phyloP scores from a whole-genome alignment of 2,113 vertebrate genomes.

The Sphyrna mokarran region DNA sequence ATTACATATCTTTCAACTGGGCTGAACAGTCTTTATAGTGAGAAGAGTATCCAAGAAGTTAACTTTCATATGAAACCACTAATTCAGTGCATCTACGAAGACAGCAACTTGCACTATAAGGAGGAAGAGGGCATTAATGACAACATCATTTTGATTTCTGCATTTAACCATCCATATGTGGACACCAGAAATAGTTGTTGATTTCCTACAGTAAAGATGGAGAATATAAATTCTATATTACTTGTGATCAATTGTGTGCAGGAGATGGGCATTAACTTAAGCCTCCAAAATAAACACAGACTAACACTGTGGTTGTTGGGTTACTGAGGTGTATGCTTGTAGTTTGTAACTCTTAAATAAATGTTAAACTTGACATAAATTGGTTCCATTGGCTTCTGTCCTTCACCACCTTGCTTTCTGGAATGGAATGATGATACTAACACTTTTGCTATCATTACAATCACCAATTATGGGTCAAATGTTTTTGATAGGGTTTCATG shows the following conservation, averaged over 20 bases:
- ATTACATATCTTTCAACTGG: background rate
- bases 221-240: no score
- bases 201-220: background rate
- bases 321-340: no score
- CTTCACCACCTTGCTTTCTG: background rate
- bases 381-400: background rate
- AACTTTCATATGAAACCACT: background rate
- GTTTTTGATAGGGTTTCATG: background rate
- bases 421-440: background rate
- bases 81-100: no score
- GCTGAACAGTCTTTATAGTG: background rate
- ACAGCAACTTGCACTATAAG: no score
- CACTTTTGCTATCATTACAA: background rate
- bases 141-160: no score
- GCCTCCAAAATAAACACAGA: background rate
- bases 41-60: background rate
- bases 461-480: background rate
- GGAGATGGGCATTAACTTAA: background rate
- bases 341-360: no score
- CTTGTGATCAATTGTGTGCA: background rate
- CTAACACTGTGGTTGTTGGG: background rate
- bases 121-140: no score
- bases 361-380: no score
- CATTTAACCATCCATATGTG: no score
- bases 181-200: background rate